phyloP scores from a whole-genome alignment of 2,113 vertebrate species.

The Sitta europaea region DNA sequence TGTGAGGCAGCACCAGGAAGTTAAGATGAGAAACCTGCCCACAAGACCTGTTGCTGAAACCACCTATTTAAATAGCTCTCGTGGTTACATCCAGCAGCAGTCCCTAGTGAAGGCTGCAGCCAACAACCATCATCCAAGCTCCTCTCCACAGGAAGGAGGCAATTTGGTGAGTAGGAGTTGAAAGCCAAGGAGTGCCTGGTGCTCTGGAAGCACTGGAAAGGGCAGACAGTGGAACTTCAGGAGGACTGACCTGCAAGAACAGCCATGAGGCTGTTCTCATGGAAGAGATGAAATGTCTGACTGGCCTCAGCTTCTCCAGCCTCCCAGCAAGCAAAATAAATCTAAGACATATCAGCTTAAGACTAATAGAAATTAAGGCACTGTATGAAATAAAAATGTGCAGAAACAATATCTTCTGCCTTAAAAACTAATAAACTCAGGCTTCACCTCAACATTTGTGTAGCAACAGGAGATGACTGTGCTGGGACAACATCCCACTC shows the following conservation, averaged over 20 bases:
- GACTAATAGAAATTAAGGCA: background rate
- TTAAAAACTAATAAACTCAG: conserved; percentile 27
- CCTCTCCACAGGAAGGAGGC: background rate
- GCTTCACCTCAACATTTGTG: conserved; percentile 37
- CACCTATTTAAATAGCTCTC: background rate
- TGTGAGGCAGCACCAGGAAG: background rate
- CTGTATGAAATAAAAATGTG: background rate
- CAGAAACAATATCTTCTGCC: conserved; percentile 15
- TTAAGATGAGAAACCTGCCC: background rate
- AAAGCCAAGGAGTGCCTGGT: background rate
- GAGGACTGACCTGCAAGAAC: background rate
- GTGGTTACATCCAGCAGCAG: background rate
- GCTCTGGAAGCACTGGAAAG: background rate
- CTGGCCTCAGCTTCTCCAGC: background rate
- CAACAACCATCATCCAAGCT: background rate
- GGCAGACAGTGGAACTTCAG: background rate
- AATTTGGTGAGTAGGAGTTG: background rate
- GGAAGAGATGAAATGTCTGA: fast-evolving
- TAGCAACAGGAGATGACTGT: conserved; percentile 1
- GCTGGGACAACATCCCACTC: background rate
- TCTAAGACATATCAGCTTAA: background rate
- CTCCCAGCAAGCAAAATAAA: conserved; percentile 20
- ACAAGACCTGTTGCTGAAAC: background rate
- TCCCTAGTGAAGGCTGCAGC: background rate
- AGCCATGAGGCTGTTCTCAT: background rate